These are phyloP conservation scores for Danio rerio DNA, from an alignment of 2,113 vertebrate species.

Conservation along the genomic window DNA sequence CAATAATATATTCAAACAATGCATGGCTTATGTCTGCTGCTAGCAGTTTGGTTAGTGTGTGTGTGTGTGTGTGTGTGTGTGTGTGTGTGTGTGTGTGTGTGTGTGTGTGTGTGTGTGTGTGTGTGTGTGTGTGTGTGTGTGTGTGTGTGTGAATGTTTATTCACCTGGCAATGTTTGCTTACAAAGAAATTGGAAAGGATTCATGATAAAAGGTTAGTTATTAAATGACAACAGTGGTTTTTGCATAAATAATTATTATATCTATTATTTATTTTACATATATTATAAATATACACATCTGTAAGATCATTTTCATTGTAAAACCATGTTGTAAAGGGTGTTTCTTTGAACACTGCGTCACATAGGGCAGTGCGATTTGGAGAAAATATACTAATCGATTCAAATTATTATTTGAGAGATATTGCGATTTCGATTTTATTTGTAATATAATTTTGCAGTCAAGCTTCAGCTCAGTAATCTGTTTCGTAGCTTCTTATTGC, in stretches of 20 bases:
- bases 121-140: background rate
- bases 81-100: background rate
- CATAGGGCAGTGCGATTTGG: no score
- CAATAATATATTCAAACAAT: background rate
- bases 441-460: no score
- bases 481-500: no score
- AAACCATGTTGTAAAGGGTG: no score
- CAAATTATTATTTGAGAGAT: no score
- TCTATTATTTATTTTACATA: background rate
- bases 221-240: background rate
- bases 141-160: background rate
- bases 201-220: background rate
- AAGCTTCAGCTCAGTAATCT: no score
- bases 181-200: background rate
- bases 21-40: background rate
- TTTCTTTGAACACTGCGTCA: no score
- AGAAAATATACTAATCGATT: no score
- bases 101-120: background rate
- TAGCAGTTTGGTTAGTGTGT: background rate
- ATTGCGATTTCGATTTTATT: no score
- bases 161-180: constrained; percentile 1
- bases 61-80: background rate
- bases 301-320: no score
- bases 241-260: background rate
- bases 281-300: no score